Conservation (phyloP, 2,888 invertebrate genomes). For the Autographa pulchrina region DNA sequence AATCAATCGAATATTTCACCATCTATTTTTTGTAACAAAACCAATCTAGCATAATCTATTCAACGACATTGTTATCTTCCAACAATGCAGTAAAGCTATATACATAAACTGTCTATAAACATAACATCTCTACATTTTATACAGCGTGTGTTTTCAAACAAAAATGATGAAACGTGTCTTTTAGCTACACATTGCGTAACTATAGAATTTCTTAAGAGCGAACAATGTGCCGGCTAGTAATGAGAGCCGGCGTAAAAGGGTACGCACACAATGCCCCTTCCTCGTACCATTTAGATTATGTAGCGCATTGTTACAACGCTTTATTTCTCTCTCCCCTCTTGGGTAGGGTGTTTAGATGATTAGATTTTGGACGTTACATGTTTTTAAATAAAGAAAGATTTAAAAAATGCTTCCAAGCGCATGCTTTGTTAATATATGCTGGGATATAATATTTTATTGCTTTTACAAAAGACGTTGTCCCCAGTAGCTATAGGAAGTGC, state of each 20-base stretch:
- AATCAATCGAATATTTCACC: no score
- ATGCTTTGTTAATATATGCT: no score
- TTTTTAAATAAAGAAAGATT: neutral
- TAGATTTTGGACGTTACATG: neutral
- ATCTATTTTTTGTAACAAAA: neutral
- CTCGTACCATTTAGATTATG: conserved; percentile 40
- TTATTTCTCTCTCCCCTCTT: conserved; percentile 5
- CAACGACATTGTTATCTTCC: neutral
- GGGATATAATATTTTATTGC: no score
- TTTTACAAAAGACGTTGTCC: no score
- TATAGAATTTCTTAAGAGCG: conserved; percentile 56
- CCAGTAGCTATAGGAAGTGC: no score
- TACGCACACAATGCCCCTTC: conserved; percentile 55
- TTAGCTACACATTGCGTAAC: conserved; percentile 55
- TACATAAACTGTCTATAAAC: neutral
- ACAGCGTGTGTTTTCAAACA: neutral
- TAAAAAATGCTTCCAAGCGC: no score
- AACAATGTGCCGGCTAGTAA: conserved; percentile 60
- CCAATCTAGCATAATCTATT: neutral
- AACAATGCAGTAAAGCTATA: neutral
- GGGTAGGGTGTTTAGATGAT: neutral
- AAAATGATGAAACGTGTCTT: conserved; percentile 20
- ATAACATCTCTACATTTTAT: neutral
- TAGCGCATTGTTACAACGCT: conserved; percentile 19
- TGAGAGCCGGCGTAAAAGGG: conserved; percentile 54